Conservation (phyloP, 2,113 vertebrate genomes). For the Thunnus thynnus region DNA sequence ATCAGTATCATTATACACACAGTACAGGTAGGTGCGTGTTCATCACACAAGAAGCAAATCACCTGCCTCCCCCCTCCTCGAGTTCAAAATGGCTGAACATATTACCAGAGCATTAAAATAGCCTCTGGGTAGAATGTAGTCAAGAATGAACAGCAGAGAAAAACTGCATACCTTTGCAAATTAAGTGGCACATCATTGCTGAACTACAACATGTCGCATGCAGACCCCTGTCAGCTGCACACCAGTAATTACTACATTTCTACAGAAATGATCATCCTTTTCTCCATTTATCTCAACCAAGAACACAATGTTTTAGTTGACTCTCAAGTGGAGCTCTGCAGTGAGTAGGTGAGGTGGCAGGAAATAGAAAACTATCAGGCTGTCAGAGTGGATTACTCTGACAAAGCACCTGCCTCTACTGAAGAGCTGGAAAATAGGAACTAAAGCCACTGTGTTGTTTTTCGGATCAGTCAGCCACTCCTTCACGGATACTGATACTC, state of each 20-base stretch:
- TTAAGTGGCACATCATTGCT: neutral
- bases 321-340: conserved; percentile 57
- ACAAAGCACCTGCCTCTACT: conserved; percentile 46
- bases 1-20: conserved; percentile 16
- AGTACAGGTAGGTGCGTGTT: conserved; percentile 1
- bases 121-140: conserved; percentile 21
- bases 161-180: conserved; percentile 53
- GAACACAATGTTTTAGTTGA: conserved; percentile 57
- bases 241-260: conserved; percentile 60
- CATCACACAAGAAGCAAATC: conserved; percentile 15
- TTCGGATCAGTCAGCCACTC: conserved; percentile 43
- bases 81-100: conserved; percentile 9
- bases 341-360: conserved; percentile 68
- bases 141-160: conserved; percentile 13
- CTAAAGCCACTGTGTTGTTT: conserved; percentile 49
- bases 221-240: conserved; percentile 32
- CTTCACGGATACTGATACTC: conserved; percentile 28
- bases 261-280: conserved; percentile 55
- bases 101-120: conserved; percentile 33
- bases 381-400: conserved; percentile 74
- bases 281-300: conserved; percentile 63
- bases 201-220: conserved; percentile 30
- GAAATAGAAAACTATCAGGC: conserved; percentile 73
- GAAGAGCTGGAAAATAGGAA: conserved; percentile 49
- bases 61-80: neutral